Evolutionary conservation across 2,113 vertebrate species (phyloP).

Genomic region (Nicator chloris): DNA sequence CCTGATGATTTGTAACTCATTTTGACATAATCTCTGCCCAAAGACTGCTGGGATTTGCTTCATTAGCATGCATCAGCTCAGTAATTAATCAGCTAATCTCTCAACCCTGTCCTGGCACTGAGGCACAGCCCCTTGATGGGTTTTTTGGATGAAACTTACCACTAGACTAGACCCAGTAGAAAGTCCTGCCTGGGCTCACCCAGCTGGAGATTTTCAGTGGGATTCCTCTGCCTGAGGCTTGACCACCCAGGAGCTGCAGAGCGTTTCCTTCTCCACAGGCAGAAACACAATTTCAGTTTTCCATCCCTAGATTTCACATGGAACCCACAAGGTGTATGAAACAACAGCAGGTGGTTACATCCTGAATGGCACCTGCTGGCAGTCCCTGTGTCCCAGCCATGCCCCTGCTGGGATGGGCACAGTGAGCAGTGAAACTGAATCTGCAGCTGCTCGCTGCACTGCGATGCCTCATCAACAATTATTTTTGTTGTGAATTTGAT

Average conservation of each 20-base stretch:
- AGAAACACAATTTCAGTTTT: neutral
- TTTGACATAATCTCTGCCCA: neutral
- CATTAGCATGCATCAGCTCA: neutral
- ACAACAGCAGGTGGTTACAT: fast-evolving
- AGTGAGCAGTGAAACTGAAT: fast-evolving
- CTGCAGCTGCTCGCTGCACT: fast-evolving
- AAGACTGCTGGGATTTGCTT: neutral
- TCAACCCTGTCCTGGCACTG: neutral
- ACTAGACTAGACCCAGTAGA: fast-evolving
- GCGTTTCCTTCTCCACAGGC: neutral
- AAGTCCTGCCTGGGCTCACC: no score
- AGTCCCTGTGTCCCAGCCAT: fast-evolving
- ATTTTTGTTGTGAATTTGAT: no score
- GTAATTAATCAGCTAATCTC: neutral
- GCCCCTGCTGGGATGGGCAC: fast-evolving
- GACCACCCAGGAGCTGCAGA: fast-evolving
- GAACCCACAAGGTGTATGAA: fast-evolving
- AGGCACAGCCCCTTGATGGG: neutral
- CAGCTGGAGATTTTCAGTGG: neutral
- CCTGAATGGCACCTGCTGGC: neutral
- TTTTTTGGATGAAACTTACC: neutral
- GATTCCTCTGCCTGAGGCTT: neutral
- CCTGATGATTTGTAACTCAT: neutral
- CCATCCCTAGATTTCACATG: neutral
- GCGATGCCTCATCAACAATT: fast-evolving